A percentile compares a stretch with the other conserved stretches of the same genome.
phyloP scores from a whole-genome alignment of 2,888 invertebrate species.

The Nasonovia ribisnigri region DNA sequence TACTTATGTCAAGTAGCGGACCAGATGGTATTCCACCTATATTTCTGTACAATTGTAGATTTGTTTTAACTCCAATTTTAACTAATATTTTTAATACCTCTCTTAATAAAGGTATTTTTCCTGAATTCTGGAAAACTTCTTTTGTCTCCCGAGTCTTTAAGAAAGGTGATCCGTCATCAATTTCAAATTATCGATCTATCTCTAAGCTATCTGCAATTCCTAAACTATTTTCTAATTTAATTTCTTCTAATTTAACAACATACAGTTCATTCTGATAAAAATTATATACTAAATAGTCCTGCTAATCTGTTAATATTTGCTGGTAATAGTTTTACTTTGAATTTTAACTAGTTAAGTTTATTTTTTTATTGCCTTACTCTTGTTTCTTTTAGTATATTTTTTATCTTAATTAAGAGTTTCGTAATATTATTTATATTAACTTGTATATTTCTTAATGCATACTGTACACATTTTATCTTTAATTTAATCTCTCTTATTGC shows the following conservation, averaged over 20 bases:
- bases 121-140: conserved; percentile 19
- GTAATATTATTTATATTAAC: too few species aligned
- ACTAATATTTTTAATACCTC: conserved; percentile 23
- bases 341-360: neutral
- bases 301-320: neutral
- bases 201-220: neutral
- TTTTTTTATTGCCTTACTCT: neutral
- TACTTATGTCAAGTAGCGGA: neutral
- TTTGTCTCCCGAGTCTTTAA: conserved; percentile 21
- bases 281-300: neutral
- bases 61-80: neutral
- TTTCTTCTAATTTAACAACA: neutral
- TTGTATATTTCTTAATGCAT: too few species aligned
- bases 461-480: too few species aligned
- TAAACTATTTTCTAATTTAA: conserved; percentile 17
- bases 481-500: too few species aligned
- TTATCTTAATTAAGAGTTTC: too few species aligned
- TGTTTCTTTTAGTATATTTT: neutral
- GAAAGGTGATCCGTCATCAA: neutral
- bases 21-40: neutral
- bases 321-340: too few species aligned
- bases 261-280: neutral
- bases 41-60: neutral
- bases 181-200: conserved; percentile 7
- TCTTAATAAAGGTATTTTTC: conserved; percentile 24